Base-by-base conservation (phyloP, 1,140 invertebrate species). In the Theocolax elegans region DNA sequence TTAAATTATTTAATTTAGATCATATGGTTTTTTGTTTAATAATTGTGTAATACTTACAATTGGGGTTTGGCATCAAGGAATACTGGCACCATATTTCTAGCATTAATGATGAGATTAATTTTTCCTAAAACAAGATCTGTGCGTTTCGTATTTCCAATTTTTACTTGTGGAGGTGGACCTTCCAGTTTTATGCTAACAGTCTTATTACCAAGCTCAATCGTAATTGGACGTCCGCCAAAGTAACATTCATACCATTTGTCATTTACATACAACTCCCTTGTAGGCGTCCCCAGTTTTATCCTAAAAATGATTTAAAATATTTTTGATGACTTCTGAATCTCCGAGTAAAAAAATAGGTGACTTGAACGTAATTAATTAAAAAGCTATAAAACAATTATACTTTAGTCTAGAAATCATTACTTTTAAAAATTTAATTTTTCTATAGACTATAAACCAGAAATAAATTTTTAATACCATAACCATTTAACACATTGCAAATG, bases 201-300 rank as follows among this genome's bases (percentile, higher is more conserved):
- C 73, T 92, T 91, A 1, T 93, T 93, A 75, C 93, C 91, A 15
- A 99, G 85, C 7, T 93, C 91, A 15, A 98, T 90, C 10, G 87
- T 88, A 4, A 97, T 90, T 1, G 95, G 91, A 38, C 94, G 92
- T 7, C 96, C 96, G 51, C 96, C 96, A 83, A 99, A 98, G 73
- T 92, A 94, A 77, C 94, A 94, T 78, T 96, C 93, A 76, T 95
- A 97, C 88, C 91, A 93, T 35, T 89, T 87, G n/a, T 92, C 92
- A 83, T 98, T 94, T 29, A 99, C 91, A 73, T 92, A 96, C 1
- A 99, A 85, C 82, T 99, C 97, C 59, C 95, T 88, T 0, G 95
- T 96, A 0, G 97, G 97, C 23, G 93, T 94, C 38, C 97, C 97
- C 71, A 99, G 92, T 75, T 92, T 89, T 23, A 99, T 93, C 70